A percentile compares a stretch with the other conserved stretches of the same genome.
phyloP scores from a whole-genome alignment of 2,797 vertebrate genomes.

The Catamblyrhynchus diadema region DNA sequence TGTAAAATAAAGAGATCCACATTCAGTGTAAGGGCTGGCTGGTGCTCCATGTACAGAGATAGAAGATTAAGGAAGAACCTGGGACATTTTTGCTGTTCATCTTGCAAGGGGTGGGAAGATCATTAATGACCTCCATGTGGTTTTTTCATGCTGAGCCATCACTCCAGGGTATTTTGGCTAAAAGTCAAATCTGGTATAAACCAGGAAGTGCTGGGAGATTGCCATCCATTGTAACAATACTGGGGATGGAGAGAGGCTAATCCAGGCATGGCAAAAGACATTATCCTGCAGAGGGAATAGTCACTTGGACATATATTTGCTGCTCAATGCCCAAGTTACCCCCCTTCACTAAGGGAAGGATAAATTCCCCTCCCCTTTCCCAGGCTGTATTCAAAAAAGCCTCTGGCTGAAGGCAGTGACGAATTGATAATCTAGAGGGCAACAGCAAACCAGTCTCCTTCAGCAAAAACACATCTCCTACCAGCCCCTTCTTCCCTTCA shows the following conservation, averaged over 20 bases:
- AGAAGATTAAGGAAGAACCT: background rate
- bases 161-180: background rate
- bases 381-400: background rate
- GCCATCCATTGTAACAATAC: background rate
- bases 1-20: background rate
- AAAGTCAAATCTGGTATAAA: conserved; percentile 12
- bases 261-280: background rate
- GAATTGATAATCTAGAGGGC: background rate
- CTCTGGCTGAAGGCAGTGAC: background rate
- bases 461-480: background rate
- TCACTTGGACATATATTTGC: background rate
- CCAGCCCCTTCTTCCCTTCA: background rate
- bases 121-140: background rate
- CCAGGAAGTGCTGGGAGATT: conserved; percentile 21
- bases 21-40: background rate
- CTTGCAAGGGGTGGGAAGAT: background rate
- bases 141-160: conserved; percentile 7
- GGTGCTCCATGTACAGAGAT: background rate
- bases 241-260: background rate
- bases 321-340: background rate
- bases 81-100: background rate
- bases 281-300: background rate
- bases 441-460: background rate
- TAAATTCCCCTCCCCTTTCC: background rate
- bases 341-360: background rate